Evolutionary conservation across 2,888 invertebrate genomes (phyloP).

Genomic region (Cataglyphis livida): DNA sequence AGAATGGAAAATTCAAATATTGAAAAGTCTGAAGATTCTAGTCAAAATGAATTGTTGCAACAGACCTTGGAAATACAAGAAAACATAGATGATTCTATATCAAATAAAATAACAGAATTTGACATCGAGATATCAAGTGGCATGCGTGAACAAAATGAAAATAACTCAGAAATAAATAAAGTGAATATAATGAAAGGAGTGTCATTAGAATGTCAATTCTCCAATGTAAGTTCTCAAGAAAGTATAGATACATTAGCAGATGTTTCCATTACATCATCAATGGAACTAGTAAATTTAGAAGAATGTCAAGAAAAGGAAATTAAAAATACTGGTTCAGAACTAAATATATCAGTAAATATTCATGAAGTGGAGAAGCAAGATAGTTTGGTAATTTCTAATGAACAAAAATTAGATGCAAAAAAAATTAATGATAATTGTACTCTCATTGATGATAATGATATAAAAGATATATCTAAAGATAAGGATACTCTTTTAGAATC

Average conservation of each 20-base stretch:
- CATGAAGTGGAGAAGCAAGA: not conserved
- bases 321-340: conserved; percentile 18
- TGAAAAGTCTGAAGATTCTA: not conserved
- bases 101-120: not conserved
- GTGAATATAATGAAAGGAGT: not conserved
- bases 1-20: not conserved
- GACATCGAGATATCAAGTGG: not conserved
- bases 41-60: conserved; percentile 14
- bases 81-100: not conserved
- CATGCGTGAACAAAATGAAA: conserved; percentile 11
- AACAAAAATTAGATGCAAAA: conserved; percentile 11
- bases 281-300: conserved; percentile 13
- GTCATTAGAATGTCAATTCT: conserved; percentile 14
- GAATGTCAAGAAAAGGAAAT: not conserved
- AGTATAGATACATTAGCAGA: not conserved
- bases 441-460: conserved; percentile 5
- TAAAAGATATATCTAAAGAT: not conserved
- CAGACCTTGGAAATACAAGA: conserved; percentile 7
- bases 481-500: not conserved
- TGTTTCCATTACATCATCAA: not conserved
- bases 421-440: conserved; percentile 10
- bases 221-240: conserved; percentile 18
- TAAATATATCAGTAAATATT: not conserved
- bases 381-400: not conserved
- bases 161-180: conserved; percentile 2